phyloP scores from a whole-genome alignment of 2,888 invertebrate species.

The Sphecodes monilicornis region DNA sequence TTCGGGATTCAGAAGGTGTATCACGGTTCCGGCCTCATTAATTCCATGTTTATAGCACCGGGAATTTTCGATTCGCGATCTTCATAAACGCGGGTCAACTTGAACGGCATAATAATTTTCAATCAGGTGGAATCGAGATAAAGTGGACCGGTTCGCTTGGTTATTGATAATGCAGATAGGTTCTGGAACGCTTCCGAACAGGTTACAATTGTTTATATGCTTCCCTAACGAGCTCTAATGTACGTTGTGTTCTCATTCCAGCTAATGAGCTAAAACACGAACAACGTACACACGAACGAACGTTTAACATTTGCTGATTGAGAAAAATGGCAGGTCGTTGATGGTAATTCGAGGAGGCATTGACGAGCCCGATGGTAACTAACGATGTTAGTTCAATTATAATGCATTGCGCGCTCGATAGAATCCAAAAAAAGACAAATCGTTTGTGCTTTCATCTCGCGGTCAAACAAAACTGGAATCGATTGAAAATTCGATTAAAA shows the following conservation, averaged over 20 bases:
- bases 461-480: background rate
- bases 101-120: conserved; percentile 24
- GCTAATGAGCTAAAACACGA: background rate
- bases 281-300: background rate
- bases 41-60: conserved; percentile 12
- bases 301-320: background rate
- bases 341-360: background rate
- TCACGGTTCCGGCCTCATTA: conserved; percentile 32
- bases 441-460: too few relatives aligned
- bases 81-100: background rate
- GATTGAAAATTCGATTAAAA: background rate
- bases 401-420: background rate
- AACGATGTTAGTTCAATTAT: background rate
- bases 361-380: background rate
- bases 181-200: background rate
- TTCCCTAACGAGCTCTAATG: background rate
- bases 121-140: conserved; percentile 12
- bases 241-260: background rate
- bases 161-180: conserved; percentile 12
- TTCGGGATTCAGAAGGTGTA: conserved; percentile 13
- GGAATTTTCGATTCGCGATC: background rate
- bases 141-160: background rate
- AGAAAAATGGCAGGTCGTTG: background rate
- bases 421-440: background rate
- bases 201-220: conserved; percentile 6